Base-by-base conservation (phyloP, 2,797 vertebrate species). In the Microctenopoma lineatum region DNA sequence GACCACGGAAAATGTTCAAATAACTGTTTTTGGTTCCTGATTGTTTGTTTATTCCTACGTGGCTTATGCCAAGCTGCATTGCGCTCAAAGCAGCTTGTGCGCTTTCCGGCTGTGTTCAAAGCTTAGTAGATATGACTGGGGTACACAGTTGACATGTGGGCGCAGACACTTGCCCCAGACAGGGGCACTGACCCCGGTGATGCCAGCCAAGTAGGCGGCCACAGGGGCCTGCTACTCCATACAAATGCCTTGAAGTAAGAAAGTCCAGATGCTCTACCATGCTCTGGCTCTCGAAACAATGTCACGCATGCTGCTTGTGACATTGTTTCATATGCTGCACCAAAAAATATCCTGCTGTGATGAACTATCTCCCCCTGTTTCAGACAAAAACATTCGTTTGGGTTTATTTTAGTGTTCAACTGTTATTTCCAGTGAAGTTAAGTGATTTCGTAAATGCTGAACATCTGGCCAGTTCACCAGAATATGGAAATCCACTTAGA, bases 381-480 rank as follows among this genome's bases (percentile, higher is more conserved):
- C 11, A 84, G 82, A 89, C 67, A 81, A 79, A 86, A 38, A 61
- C 81, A 84, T 90, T 89, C 68, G 59, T 83, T 84, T 67, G 70
- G 74, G 59, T 89, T 88, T 75, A 74, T 87, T 90, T 81, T 76
- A 47, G 72, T 77, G 72, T 83, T 90, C 66, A 80, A 74, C 85
- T 77, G 85, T 84, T 84, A 87, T 84, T 91, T 84, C 72, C 65
- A 83, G 42, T 50, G 47, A 87, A 89, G 79, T 83, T 79, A 91
- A 91, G 80, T 63, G 67, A 88, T 92, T 92, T 88, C 70, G 80
- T 68, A 80, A 90, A 92, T 90, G 84, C 59, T 82, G 88, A 94
- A 94, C 94, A 94, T 93, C 93, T 95, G 93, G 92, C 91, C 92
- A 93, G 86, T 92, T 88, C 66, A 78, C 85, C 75, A 87, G 89